Evolutionary conservation across 2,113 vertebrate species (phyloP), one percentile per base, ranked within the genome.

Genomic region (Clarias magur): DNA sequence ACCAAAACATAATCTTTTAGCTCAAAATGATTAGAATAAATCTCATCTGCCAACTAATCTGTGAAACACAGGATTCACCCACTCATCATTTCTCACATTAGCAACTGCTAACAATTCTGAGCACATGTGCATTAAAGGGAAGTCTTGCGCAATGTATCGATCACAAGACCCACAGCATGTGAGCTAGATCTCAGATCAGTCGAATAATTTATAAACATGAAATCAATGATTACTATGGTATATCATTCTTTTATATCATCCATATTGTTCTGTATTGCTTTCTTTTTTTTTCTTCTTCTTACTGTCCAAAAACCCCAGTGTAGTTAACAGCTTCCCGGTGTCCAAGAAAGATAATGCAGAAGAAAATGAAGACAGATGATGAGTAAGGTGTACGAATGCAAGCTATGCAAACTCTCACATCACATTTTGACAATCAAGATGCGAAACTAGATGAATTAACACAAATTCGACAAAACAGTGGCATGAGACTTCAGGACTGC

Each of bases 21-120:
- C 70, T 76, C n/a, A 38, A 88, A 81, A 85, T 88, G 3, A 83
- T 83, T 86, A 38, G 48, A 82, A 78, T 82, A 53, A 85, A 85
- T 85, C 30, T 42, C 42, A 25, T 82, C 80, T 73, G 78, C 17
- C 63, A 2, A 30, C 25, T 76, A 63, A 42, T 38, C 62, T 11
- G 62, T 59, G 60, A 60, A 76, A 62, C 19, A 67, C 80, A 68
- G 13, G 48, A 48, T 42, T 59, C 56, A 48, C 54, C n/a, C 42
- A 68, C 56, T 54, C 34, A n/a, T 27, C 67, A 89, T 87, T 84
- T 38, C 60, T 87, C 60, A 59, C 83, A 80, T 85, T 87, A n/a
- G 11, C 86, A 70, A 62, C 48, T 48, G 48, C 48, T 48, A 48
- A 70, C 13, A 65, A 56, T 10, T 30, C 70, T 9, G 2, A 30